Evolutionary conservation across 2,888 invertebrate genomes (phyloP).

Genomic region (Exephanes ischioxanthus): DNA sequence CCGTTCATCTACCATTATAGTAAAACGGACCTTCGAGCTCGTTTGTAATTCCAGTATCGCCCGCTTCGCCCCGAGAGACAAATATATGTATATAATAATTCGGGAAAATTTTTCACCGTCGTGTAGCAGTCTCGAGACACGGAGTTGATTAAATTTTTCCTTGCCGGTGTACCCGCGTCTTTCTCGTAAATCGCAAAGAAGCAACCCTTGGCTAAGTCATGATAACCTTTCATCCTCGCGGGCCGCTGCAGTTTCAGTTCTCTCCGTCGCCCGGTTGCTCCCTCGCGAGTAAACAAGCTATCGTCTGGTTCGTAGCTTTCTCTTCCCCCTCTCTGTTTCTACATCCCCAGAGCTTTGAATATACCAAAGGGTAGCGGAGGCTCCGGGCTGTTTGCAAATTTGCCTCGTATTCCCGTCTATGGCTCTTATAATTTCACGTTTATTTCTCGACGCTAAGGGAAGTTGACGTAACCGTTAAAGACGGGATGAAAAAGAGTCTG

Average conservation of each 20-base stretch:
- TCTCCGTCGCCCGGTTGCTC: background rate
- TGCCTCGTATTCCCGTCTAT: slow-evolving; percentile 1
- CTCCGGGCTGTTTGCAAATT: slow-evolving; percentile 38
- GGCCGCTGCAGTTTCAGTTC: background rate
- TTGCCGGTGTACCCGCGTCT: slow-evolving; percentile 5
- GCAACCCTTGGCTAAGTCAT: slow-evolving; percentile 26
- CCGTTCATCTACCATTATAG: background rate
- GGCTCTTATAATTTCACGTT: slow-evolving; percentile 23
- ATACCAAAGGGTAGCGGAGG: background rate
- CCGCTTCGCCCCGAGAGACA: background rate
- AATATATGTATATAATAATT: slow-evolving; percentile 5
- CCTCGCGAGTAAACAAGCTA: slow-evolving; percentile 28
- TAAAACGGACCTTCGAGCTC: background rate
- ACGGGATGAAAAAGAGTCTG: background rate
- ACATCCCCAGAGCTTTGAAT: slow-evolving; percentile 10
- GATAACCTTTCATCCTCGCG: slow-evolving; percentile 19
- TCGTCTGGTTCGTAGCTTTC: background rate
- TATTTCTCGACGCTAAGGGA: slow-evolving; percentile 16
- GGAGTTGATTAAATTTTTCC: slow-evolving; percentile 52
- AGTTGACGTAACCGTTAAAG: slow-evolving; percentile 8
- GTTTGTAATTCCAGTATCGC: slow-evolving; percentile 3
- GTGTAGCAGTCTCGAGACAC: slow-evolving; percentile 15
- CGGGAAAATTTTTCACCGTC: slow-evolving; percentile 22
- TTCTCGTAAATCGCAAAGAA: slow-evolving; percentile 2
- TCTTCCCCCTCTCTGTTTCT: background rate